Evolutionary conservation across 2,888 invertebrate species (phyloP), one percentile per base, ranked within the genome.

Genomic region (Drosophila setosimentum): DNA sequence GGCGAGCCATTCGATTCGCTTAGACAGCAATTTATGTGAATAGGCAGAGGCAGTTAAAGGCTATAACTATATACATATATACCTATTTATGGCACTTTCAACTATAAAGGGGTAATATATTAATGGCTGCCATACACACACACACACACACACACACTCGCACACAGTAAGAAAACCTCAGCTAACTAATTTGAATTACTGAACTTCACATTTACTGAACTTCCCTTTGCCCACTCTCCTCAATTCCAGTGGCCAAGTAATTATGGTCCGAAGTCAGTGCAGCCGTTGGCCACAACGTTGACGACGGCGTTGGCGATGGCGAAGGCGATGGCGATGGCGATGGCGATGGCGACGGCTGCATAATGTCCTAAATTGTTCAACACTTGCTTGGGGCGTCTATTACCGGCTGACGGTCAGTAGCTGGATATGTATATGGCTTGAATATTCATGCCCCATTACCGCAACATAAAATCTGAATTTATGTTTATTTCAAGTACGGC

Each of bases 161-260:
- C 51, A 32, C 30, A 32, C 21, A 21, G 30, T 7, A 21, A 16
- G 13, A 6, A 68, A 68, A 65, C 71, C 69, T 69, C 64, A 67
- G 73, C 67, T 68, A 81, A 84, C 81, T 90, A 88, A 90, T 88
- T 90, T 90, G 82, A 88, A 90, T 88, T 88, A 90, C 86, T 83
- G 86, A 78, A 67, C 78, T 68, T 67, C 65, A 67, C 71, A 68
- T 74, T 80, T 70, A 48, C 55, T 73, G 68, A 53, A 51, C 61
- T n/a, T 29, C 30, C 42, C 50, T 37, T 33, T 16, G 3, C n/a
- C 33, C 35, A 32, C 48, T 11, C 42, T 1, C 16, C 3, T 21
- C 51, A 27, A 42, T 33, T 3, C 40, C 57, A 32, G 32, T 60
- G 50, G 24, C 55, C 65, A 60, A 71, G 84, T 84, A 89, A 89